Base-by-base conservation (phyloP, 2,888 invertebrate genomes). In the Meteorus cinctellus region DNA sequence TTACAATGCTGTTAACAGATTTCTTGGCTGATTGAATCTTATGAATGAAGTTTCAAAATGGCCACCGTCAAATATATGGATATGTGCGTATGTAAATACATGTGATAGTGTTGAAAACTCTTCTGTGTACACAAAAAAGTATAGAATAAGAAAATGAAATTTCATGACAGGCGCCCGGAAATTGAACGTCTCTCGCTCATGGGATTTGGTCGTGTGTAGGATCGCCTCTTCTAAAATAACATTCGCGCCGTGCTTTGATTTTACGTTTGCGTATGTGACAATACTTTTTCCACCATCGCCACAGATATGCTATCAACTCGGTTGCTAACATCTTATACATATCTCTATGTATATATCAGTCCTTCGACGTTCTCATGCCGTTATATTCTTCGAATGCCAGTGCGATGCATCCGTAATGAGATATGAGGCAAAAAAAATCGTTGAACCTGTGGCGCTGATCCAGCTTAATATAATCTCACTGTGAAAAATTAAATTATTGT, bases 171-270 rank as follows among this genome's bases (percentile, higher is more conserved):
- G 68, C 66, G 70, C 55, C 74, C 81, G 85, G 81, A 84, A 84
- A 83, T 84, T 82, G 82, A 85, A 84, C 79, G 81, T 81, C 79
- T 81, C 80, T 72, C 72, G 65, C 41, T 72, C 55, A 29, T 74
- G 69, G 62, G 79, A 83, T 80, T 77, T 78, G 79, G 82, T 82
- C 81, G 55, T 6, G 80, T 67, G 79, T 76, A 77, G 81, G 83
- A 82, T 80, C 81, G 82, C 74, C 74, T 76, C 74, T 55, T 55
- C 55, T 76, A 63, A 69, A 72, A 76, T 73, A 72, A 72, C 51
- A 76, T 62, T 72, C 69, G 63, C 66, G 55, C 31, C 19, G 63
- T 63, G 27, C 62, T 76, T 68, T 62, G 48, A 41, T 59, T 60
- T 60, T 70, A 45, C 36, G 63, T 34, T 51, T 48, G 29, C 63